Percentiles rank a stretch among this genome's conserved stretches.
phyloP scores from a whole-genome alignment of 2,113 vertebrate genomes.

The Plestiodon gilberti region DNA sequence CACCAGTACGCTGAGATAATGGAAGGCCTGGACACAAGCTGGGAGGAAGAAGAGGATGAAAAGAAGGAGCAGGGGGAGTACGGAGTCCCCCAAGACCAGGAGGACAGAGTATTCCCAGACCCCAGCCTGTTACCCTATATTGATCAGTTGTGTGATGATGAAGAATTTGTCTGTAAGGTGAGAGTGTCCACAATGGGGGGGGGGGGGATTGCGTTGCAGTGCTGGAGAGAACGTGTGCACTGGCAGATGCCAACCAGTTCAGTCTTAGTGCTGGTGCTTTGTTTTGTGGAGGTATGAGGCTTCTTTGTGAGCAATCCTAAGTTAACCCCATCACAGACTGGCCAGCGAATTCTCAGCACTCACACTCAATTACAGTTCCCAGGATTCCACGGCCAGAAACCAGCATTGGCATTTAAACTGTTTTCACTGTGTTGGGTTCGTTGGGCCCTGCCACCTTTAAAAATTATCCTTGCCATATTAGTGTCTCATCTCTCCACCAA shows the following conservation, averaged over 20 bases:
- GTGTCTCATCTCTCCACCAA: too few relatives aligned
- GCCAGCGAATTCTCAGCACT: neutral
- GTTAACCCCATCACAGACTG: too few relatives aligned
- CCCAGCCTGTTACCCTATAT: conserved; percentile 61
- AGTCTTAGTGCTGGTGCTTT: neutral
- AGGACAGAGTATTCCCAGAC: conserved; percentile 26
- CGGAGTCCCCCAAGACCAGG: conserved; percentile 7
- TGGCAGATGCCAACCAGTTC: neutral
- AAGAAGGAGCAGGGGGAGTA: neutral
- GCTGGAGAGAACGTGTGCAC: neutral
- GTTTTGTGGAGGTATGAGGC: neutral
- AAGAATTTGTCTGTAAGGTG: conserved; percentile 72
- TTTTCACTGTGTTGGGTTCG: neutral
- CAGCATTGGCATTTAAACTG: neutral
- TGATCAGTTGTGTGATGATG: conserved; percentile 68
- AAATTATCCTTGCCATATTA: neutral
- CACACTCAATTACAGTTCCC: neutral
- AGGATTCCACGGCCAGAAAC: neutral
- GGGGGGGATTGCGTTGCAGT: too few relatives aligned
- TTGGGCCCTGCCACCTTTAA: neutral
- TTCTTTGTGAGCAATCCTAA: neutral
- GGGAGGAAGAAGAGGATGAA: conserved; percentile 1
- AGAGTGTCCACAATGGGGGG: neutral
- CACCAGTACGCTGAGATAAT: conserved; percentile 69
- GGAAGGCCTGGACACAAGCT: conserved; percentile 50